Conservation (phyloP, 2,113 vertebrate species). For the Lutjanus erythropterus region DNA sequence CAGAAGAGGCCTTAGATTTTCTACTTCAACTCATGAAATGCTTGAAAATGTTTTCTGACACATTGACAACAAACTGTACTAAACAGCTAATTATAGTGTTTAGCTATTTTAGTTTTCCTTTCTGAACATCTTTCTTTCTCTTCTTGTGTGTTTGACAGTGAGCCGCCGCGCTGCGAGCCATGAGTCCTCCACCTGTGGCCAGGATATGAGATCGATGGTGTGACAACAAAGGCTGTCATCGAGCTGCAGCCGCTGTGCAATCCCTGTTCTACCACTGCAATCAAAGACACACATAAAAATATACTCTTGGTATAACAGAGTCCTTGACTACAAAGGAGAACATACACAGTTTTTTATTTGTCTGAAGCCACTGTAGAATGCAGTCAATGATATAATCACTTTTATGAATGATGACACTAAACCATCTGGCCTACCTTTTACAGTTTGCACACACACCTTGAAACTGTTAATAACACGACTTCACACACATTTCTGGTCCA, state of each 20-base stretch:
- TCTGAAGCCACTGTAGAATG: background rate
- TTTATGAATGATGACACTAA: slow-evolving; percentile 25
- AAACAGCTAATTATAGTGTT: background rate
- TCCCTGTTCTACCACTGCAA: slow-evolving; percentile 26
- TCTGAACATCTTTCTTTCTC: slow-evolving; percentile 43
- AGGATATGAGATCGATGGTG: slow-evolving; percentile 66
- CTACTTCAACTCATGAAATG: too few species aligned
- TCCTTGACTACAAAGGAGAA: slow-evolving; percentile 2
- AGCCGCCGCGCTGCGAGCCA: slow-evolving; percentile 29
- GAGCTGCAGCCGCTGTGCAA: slow-evolving; percentile 20
- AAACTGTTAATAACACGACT: slow-evolving; percentile 20
- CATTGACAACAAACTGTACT: too few species aligned
- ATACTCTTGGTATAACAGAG: background rate
- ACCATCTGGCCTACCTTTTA: slow-evolving; percentile 20
- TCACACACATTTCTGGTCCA: slow-evolving; percentile 18
- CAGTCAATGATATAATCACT: slow-evolving; percentile 1
- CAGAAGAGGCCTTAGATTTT: too few species aligned
- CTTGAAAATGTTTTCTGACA: background rate
- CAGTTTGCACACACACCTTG: slow-evolving; percentile 25
- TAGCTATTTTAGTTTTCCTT: background rate
- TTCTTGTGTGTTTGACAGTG: slow-evolving; percentile 57
- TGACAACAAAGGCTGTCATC: slow-evolving; percentile 56
- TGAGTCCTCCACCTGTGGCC: slow-evolving; percentile 51
- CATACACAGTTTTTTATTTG: slow-evolving; percentile 5
- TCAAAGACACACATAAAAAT: slow-evolving; percentile 24